A percentile compares a stretch with the other conserved stretches of the same genome.
These are phyloP conservation scores for Neuroscelio doddi DNA, from an alignment of 2,888 invertebrate genomes.

Conservation along the genomic window DNA sequence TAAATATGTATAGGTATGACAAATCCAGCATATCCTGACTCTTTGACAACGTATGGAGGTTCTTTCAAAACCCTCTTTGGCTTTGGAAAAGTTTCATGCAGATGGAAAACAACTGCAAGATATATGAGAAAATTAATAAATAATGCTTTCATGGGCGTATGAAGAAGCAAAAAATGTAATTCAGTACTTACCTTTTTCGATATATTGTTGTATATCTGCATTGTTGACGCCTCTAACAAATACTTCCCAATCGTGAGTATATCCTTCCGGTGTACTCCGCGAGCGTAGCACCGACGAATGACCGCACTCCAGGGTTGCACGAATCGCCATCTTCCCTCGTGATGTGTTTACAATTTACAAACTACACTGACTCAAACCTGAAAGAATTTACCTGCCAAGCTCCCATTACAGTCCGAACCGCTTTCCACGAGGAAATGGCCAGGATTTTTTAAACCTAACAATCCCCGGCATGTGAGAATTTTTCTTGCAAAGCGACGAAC, in stretches of 20 bases:
- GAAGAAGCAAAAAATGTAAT: neutral
- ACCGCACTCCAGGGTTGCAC: constrained; percentile 92
- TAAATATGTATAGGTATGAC: constrained; percentile 91
- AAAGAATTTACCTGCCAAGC: neutral
- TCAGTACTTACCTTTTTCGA: constrained; percentile 84
- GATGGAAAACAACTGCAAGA: constrained; percentile 83
- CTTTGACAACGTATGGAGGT: constrained; percentile 91
- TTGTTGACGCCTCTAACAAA: constrained; percentile 92
- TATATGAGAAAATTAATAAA: no score
- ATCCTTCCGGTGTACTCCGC: constrained; percentile 89
- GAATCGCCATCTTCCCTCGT: constrained; percentile 76
- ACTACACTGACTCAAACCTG: neutral
- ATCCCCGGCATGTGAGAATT: no score
- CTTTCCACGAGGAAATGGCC: no score
- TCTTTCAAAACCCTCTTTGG: constrained; percentile 93
- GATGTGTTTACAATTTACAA: constrained; percentile 21
- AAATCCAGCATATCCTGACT: constrained; percentile 98
- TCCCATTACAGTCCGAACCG: no score
- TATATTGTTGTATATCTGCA: constrained; percentile 90
- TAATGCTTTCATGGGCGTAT: no score
- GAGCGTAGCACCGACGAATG: constrained; percentile 88
- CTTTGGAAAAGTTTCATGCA: constrained; percentile 94
- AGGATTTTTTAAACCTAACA: no score
- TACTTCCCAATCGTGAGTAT: constrained; percentile 98
- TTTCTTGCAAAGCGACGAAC: no score